Base-by-base conservation (phyloP, 1,140 invertebrate species). In the Cydia amplana region DNA sequence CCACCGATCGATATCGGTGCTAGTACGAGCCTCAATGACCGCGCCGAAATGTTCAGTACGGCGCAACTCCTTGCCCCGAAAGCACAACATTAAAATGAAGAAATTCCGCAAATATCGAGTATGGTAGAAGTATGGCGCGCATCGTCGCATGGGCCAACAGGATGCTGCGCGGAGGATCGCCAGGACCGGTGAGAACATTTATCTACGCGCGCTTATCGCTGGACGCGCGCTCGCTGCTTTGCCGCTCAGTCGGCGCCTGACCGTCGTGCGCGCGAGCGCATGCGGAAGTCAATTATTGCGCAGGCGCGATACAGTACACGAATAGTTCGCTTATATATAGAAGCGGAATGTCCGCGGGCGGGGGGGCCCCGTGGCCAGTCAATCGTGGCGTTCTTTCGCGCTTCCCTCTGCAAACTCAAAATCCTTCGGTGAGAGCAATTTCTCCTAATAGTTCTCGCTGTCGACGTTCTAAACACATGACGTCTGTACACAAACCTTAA, bases 291-390 rank as follows among this genome's bases (percentile, higher is more conserved):
- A 87, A 87, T 85, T 86, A 88, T 79, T 90, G 88, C 89, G 90
- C 89, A 87, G 87, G 88, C 89, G 90, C 88, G 87, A 82, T 83
- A 80, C 65, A 80, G 83, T 88, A 88, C 89, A 83, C 88, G 87
- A 91, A 91, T 91, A 93, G 87, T 87, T 80, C 75, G 80, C 80
- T 89, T 91, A 93, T 90, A 88, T 91, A 85, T 93, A 91, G 89
- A 87, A 82, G 74, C 84, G 87, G 89, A 91, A 93, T 92, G 90
- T 91, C 89, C 82, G 83, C 89, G 83, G 88, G 94, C 79, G 95
- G 94, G 83, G 91, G 93, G 78, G 95, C 94, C 82, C 95, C 95
- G 84, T 96, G 96, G 95, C 95, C 95, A 70, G 94, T 96, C 76
- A 93, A 94, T 81, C 95, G 94, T 78, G 94, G 95, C 79, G 94